A percentile compares a stretch with the other conserved stretches of the same genome.
Evolutionary conservation across 2,888 invertebrate genomes (phyloP).

Genomic region (Lagria hirta): DNA sequence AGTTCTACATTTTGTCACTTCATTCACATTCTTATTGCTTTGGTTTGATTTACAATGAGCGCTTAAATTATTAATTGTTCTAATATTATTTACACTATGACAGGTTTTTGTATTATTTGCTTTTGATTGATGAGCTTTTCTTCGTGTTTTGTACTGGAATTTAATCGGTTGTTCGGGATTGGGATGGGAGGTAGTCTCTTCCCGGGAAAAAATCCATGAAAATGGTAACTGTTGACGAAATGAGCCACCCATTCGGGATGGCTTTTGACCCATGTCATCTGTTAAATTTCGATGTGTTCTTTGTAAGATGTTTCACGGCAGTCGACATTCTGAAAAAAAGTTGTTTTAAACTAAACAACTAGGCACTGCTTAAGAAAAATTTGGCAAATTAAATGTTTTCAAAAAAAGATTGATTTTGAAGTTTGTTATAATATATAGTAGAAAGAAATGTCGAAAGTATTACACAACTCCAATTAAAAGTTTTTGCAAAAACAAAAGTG

Average conservation of each 20-base stretch:
- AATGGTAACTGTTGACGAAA: conserved; percentile 39
- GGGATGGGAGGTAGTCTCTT: conserved; percentile 46
- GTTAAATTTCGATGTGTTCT: no score
- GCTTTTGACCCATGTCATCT: conserved; percentile 58
- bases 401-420: no score
- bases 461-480: no score
- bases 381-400: no score
- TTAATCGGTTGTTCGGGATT: conserved; percentile 53
- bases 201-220: conserved; percentile 69
- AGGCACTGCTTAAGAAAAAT: no score
- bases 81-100: conserved; percentile 34
- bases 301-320: no score
- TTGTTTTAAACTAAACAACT: no score
- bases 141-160: conserved; percentile 50
- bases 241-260: conserved; percentile 52
- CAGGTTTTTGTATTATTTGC: conserved; percentile 27
- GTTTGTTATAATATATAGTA: no score
- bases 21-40: conserved; percentile 32
- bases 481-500: no score
- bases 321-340: no score
- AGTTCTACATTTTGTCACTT: conserved; percentile 36
- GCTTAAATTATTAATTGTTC: conserved; percentile 28
- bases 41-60: conserved; percentile 36
- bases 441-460: no score
- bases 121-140: conserved; percentile 38